Evolutionary conservation across 30 jellyfish, hydroid and myxozoan species (phyloP), one percentile per base, ranked within the genome.

Genomic region (Aurelia coerulea): DNA sequence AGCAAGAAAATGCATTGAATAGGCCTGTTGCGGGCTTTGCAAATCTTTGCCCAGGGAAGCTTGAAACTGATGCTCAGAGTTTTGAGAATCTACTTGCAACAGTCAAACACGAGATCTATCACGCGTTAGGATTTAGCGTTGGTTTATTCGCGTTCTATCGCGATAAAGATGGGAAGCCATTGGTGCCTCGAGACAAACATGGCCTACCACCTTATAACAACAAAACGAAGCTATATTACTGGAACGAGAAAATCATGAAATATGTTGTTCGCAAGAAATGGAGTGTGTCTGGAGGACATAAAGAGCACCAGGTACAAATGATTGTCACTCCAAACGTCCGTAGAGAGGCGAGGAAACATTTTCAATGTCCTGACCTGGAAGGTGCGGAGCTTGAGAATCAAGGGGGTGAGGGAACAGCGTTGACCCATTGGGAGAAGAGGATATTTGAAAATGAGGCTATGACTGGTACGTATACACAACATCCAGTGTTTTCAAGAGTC

Each of bases 391-490:
- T 92, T 46, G 98, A 92, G 74, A 92, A 92, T 49, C 98, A 92
- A 69, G 98, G 98, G 31, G 98, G 98, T 3, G 98, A 92, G 53
- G 98, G 98, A 13, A 92, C 98, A 23, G 97, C 97, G 2, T 81
- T 87, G 32, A 92, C 98, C 16, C 98, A 92, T 73, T 92, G 98
- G 98, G 98, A 92, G 82, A 92, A 92, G 80, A 58, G 98, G 65
- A 85, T 92, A 64, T 92, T 92, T 58, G 98, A 92, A 52, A 92
- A 92, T 71, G 98, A 92, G 62, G 98, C 98, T 11, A 92, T 92
- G 98, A 92, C 98, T 10, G 98, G 98, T 34, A 92, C 98, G 2
- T 92, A 92, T 72, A 92, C 98, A 18, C 98, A 92, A 65, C 98
- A 92, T 65, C 98, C 98, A 13, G 98, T 92, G 63, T 92, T 92